Evolutionary conservation across 1,140 invertebrate species (phyloP).

Genomic region (Brachystomella parvula): DNA sequence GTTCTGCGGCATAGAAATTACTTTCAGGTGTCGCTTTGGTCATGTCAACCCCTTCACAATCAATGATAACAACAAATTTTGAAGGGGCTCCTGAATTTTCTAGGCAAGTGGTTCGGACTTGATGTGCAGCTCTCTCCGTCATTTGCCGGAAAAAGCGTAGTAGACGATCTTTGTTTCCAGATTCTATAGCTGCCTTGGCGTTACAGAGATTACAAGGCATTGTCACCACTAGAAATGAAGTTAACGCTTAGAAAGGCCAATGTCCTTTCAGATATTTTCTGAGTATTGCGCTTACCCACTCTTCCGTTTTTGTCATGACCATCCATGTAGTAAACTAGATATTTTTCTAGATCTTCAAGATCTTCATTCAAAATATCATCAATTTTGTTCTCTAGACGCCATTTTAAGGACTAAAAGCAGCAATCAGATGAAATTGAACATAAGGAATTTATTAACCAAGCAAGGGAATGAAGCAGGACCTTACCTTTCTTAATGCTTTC

Average conservation of each 20-base stretch:
- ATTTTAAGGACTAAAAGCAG: conserved; percentile 4
- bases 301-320: conserved; percentile 10
- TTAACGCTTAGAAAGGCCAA: not conserved
- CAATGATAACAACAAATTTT: not conserved
- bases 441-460: too few species aligned
- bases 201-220: conserved; percentile 5
- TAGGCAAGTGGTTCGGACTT: not conserved
- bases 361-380: conserved; percentile 1
- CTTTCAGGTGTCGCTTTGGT: not conserved
- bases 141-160: not conserved
- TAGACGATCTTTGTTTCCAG: conserved; percentile 7
- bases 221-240: not conserved
- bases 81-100: not conserved
- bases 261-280: not conserved
- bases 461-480: too few species aligned
- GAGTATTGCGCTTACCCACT: not conserved
- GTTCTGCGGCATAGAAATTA: not conserved
- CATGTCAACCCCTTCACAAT: conserved; percentile 3
- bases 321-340: conserved; percentile 15
- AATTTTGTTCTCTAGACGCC: conserved; percentile 9
- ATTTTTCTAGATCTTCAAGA: not conserved
- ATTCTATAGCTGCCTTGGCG: not conserved
- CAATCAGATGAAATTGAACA: too few species aligned
- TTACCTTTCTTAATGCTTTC: conserved; percentile 11
- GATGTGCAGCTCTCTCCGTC: not conserved